Percentiles rank a stretch among this genome's conserved stretches.
Conservation (phyloP, 2,888 invertebrate species). For the Caprella mutica region DNA sequence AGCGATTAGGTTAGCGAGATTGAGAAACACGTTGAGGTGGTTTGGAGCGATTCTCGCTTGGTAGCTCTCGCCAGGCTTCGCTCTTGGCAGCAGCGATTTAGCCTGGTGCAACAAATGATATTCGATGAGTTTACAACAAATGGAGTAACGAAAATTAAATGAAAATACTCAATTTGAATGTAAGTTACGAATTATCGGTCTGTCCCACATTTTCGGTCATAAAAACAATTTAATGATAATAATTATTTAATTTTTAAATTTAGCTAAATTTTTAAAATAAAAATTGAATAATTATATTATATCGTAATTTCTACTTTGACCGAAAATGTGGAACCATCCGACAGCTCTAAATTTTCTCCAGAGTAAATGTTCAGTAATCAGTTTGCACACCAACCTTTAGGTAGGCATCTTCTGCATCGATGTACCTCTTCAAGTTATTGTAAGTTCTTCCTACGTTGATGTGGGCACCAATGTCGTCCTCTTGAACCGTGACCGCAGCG, state of each 20-base stretch:
- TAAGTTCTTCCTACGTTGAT: constrained; percentile 93
- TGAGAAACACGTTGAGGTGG: constrained; percentile 88
- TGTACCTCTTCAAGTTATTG: constrained; percentile 74
- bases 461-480: constrained; percentile 91
- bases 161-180: too few relatives aligned
- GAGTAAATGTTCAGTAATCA: background rate
- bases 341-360: background rate
- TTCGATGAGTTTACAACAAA: too few relatives aligned
- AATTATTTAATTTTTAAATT: too few relatives aligned
- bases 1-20: constrained; percentile 85
- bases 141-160: too few relatives aligned
- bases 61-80: constrained; percentile 86
- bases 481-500: constrained; percentile 57
- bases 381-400: constrained; percentile 49
- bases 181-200: too few relatives aligned
- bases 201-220: too few relatives aligned
- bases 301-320: background rate
- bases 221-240: too few relatives aligned
- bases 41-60: constrained; percentile 91
- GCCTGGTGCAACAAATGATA: constrained; percentile 46
- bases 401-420: constrained; percentile 86
- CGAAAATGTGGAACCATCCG: background rate
- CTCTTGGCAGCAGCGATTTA: constrained; percentile 75
- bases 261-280: constrained; percentile 7
- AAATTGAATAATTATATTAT: constrained; percentile 3